Conservation (phyloP, 2,113 vertebrate species). For the Sardina pilchardus region DNA sequence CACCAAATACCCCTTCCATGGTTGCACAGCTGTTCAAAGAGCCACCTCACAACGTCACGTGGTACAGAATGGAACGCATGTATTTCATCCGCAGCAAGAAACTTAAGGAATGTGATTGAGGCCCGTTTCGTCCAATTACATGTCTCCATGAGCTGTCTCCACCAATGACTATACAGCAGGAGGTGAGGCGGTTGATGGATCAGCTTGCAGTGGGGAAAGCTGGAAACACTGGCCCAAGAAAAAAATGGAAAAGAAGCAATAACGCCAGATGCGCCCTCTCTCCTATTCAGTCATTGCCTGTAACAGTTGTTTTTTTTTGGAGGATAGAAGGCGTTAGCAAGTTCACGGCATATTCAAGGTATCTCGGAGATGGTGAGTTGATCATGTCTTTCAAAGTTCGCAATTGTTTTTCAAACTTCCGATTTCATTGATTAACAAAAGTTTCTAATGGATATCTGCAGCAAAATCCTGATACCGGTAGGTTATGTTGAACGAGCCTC, state of each 20-base stretch:
- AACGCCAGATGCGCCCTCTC: background rate
- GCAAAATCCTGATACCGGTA: background rate
- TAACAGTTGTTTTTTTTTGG: background rate
- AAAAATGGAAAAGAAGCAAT: conserved; percentile 40
- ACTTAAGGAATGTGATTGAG: conserved; percentile 56
- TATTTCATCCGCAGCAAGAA: conserved; percentile 38
- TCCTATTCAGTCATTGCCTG: background rate
- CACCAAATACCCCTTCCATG: background rate
- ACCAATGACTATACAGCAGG: conserved; percentile 59
- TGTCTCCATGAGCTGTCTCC: rapidly evolving
- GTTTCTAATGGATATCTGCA: background rate
- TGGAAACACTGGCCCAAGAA: conserved; percentile 44
- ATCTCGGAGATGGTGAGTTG: conserved; percentile 3
- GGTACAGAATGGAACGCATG: conserved; percentile 45
- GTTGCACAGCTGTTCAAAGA: conserved; percentile 51
- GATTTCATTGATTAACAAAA: background rate
- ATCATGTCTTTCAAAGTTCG: background rate
- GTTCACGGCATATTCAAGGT: background rate
- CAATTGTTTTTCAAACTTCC: conserved; percentile 10
- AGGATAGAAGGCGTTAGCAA: background rate
- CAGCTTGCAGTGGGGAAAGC: conserved; percentile 52
- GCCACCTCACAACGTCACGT: conserved; percentile 70
- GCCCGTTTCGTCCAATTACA: conserved; percentile 51
- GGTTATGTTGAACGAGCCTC: background rate
- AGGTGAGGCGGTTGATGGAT: conserved; percentile 50